A percentile compares a stretch with the other conserved stretches of the same genome.
Evolutionary conservation across 1,140 invertebrate species (phyloP).

Genomic region (Drosophila seguyi): DNA sequence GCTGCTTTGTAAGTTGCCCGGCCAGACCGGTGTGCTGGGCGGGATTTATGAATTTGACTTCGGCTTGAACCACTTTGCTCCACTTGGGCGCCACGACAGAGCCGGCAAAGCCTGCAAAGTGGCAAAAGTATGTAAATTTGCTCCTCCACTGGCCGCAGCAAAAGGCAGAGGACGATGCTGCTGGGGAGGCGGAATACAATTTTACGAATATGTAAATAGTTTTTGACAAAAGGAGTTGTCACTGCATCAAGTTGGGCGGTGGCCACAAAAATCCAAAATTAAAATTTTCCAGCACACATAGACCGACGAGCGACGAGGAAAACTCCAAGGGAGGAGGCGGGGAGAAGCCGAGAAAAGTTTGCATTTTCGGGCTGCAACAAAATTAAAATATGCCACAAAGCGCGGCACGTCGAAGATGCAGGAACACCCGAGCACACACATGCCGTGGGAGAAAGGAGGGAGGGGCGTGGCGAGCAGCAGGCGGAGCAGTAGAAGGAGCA

Average conservation of each 20-base stretch:
- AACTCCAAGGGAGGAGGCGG: background rate
- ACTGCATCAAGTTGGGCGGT: constrained; percentile 49
- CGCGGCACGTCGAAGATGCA: constrained; percentile 72
- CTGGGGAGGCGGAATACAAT: constrained; percentile 55
- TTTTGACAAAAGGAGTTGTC: constrained; percentile 73
- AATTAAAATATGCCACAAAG: constrained; percentile 81
- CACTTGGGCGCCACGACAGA: constrained; percentile 13
- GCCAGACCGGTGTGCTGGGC: background rate
- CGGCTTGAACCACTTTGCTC: constrained; percentile 24
- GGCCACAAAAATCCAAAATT: constrained; percentile 72
- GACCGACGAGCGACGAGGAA: constrained; percentile 17
- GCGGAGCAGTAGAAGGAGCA: background rate
- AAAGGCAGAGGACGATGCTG: constrained; percentile 2
- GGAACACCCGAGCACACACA: constrained; percentile 21
- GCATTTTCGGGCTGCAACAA: constrained; percentile 72
- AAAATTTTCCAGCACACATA: constrained; percentile 60
- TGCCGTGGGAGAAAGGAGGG: constrained; percentile 1
- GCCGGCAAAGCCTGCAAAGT: constrained; percentile 24
- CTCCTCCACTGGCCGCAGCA: constrained; percentile 31
- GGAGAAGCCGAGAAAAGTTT: constrained; percentile 58
- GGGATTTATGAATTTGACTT: constrained; percentile 64
- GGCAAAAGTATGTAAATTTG: constrained; percentile 41
- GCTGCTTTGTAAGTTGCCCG: constrained; percentile 51
- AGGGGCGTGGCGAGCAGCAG: background rate
- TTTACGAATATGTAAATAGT: constrained; percentile 72